phyloP scores from a whole-genome alignment of 2,888 invertebrate species.

The Xylocampa areola region DNA sequence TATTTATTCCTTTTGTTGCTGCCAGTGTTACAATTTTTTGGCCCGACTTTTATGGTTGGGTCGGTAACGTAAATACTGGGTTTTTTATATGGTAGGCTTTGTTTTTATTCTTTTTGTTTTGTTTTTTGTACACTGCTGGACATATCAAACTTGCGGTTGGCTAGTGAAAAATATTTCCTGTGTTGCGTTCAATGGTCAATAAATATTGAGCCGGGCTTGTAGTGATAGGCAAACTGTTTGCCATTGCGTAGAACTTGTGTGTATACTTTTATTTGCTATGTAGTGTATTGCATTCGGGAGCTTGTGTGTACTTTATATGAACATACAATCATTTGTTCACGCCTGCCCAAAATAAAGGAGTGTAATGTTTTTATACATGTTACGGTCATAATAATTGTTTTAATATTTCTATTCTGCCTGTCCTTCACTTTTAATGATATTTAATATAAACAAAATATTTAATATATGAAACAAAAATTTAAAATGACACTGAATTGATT shows the following conservation, averaged over 20 bases:
- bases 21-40: conserved; percentile 53
- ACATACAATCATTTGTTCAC: no score
- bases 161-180: conserved; percentile 47
- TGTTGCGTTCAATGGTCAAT: conserved; percentile 44
- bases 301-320: no score
- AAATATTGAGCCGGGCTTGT: conserved; percentile 36
- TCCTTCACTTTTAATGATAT: no score
- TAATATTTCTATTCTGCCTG: no score
- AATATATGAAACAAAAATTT: no score
- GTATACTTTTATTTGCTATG: conserved; percentile 1
- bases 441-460: no score
- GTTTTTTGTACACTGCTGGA: conserved; percentile 43
- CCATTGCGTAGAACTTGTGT: conserved; percentile 7
- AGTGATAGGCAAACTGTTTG: conserved; percentile 39
- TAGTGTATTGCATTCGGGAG: neutral
- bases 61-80: conserved; percentile 53
- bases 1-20: conserved; percentile 55
- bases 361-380: no score
- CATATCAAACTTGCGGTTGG: conserved; percentile 55
- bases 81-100: conserved; percentile 35
- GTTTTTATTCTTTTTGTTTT: no score
- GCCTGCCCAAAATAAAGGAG: no score
- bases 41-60: conserved; percentile 54
- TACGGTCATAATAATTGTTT: no score
- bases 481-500: no score